phyloP scores from a whole-genome alignment of 2,797 vertebrate species.

The Podarcis lilfordi region DNA sequence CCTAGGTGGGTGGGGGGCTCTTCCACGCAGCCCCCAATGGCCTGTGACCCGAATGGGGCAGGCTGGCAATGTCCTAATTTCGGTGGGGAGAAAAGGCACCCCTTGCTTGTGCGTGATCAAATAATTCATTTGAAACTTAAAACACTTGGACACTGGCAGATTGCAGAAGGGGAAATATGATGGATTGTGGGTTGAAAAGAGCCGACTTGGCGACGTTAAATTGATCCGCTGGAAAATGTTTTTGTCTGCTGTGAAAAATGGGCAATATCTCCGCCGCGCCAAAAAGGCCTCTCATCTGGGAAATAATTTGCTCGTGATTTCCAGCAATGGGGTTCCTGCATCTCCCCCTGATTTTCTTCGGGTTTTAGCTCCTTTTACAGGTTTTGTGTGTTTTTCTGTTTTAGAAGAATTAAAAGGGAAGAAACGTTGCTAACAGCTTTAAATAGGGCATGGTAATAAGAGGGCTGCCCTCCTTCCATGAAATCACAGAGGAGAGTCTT shows the following conservation, averaged over 20 bases:
- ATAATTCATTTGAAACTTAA: conserved; percentile 87
- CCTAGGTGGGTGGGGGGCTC: conserved; percentile 80
- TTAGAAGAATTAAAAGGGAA: neutral
- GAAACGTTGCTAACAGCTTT: neutral
- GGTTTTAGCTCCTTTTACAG: neutral
- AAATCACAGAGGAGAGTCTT: neutral
- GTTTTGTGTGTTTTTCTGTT: too few species aligned
- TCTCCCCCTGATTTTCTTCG: conserved; percentile 9
- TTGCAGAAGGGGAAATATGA: conserved; percentile 92
- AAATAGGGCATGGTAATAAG: neutral
- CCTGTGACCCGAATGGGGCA: conserved; percentile 79
- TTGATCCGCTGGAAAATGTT: conserved; percentile 99
- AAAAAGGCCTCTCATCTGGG: conserved; percentile 76
- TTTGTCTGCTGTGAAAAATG: conserved; percentile 99
- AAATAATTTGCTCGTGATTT: conserved; percentile 85
- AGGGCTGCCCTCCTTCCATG: neutral
- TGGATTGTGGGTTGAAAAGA: conserved; percentile 95
- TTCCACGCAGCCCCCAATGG: conserved; percentile 82
- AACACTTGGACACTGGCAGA: conserved; percentile 82
- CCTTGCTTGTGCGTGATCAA: conserved; percentile 73
- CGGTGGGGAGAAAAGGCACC: conserved; percentile 68
- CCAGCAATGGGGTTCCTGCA: conserved; percentile 19
- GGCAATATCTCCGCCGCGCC: conserved; percentile 77
- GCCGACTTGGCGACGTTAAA: conserved; percentile 90
- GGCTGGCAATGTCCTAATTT: conserved; percentile 71